phyloP scores from a whole-genome alignment of 2,888 invertebrate species.

The Adelphocoris suturalis region DNA sequence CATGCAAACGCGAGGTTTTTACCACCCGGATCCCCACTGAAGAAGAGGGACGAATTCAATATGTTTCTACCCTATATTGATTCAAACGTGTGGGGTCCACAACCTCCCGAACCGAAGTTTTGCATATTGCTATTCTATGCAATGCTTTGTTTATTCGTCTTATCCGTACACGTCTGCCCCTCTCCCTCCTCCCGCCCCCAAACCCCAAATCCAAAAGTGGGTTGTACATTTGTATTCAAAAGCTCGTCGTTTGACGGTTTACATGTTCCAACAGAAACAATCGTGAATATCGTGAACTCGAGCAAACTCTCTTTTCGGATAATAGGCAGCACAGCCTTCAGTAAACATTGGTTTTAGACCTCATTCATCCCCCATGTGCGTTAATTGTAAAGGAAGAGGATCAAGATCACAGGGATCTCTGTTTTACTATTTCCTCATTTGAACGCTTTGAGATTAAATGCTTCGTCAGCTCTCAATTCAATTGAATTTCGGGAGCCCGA shows the following conservation, averaged over 20 bases:
- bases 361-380: no score
- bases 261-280: not conserved
- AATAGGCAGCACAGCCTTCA: not conserved
- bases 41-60: constrained; percentile 7
- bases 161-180: constrained; percentile 25
- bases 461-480: no score
- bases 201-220: not conserved
- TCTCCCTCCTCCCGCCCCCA: not conserved
- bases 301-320: not conserved
- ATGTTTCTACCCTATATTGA: constrained; percentile 13
- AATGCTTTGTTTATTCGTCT: constrained; percentile 34
- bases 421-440: no score
- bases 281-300: not conserved
- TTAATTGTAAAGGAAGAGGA: no score
- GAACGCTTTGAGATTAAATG: no score
- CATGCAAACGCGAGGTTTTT: not conserved
- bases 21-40: not conserved
- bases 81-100: not conserved
- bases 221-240: constrained; percentile 34
- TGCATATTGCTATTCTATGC: constrained; percentile 34
- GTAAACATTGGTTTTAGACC: not conserved
- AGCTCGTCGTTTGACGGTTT: constrained; percentile 22
- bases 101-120: constrained; percentile 23
- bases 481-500: no score
- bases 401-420: no score